These are phyloP conservation scores for Mantis religiosa DNA, from an alignment of 2,888 invertebrate species.

Conservation along the genomic window DNA sequence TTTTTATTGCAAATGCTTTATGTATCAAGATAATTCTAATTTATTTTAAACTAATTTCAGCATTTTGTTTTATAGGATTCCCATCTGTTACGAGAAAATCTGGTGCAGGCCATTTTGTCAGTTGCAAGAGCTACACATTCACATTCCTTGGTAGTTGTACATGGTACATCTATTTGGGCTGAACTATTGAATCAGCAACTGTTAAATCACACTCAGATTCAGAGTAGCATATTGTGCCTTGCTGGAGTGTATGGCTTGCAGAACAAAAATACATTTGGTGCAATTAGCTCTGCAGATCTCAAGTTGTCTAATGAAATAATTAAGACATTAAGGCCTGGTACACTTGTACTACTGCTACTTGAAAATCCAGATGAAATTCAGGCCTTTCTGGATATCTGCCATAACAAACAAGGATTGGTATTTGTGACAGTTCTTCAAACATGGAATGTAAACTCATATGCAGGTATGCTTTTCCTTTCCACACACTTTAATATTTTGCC, in stretches of 20 bases:
- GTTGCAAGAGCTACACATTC: slow-evolving; percentile 7
- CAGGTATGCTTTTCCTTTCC: slow-evolving; percentile 6
- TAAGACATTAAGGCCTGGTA: slow-evolving; percentile 21
- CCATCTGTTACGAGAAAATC: not conserved
- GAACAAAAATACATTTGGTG: slow-evolving; percentile 12
- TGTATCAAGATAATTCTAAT: too few relatives aligned
- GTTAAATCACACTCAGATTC: slow-evolving; percentile 11
- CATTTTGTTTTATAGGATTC: not conserved
- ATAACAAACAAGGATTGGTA: slow-evolving; percentile 14
- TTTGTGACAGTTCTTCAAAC: slow-evolving; percentile 21
- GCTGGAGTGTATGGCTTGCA: slow-evolving; percentile 19
- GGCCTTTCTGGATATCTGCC: slow-evolving; percentile 21
- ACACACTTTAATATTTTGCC: not conserved
- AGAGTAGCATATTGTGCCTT: slow-evolving; percentile 13
- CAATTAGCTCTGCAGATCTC: slow-evolving; percentile 13
- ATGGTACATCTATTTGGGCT: slow-evolving; percentile 16
- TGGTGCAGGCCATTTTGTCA: slow-evolving; percentile 18
- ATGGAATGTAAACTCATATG: not conserved
- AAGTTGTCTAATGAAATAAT: slow-evolving; percentile 19
- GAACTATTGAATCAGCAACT: slow-evolving; percentile 21
- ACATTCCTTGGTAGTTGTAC: slow-evolving; percentile 26
- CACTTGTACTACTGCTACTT: slow-evolving; percentile 21
- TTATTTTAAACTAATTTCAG: too few relatives aligned
- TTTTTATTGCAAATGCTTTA: too few relatives aligned
- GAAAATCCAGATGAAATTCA: slow-evolving; percentile 23